These are phyloP conservation scores for Malachius bipustulatus DNA, from an alignment of 2,888 invertebrate genomes.

Conservation along the genomic window DNA sequence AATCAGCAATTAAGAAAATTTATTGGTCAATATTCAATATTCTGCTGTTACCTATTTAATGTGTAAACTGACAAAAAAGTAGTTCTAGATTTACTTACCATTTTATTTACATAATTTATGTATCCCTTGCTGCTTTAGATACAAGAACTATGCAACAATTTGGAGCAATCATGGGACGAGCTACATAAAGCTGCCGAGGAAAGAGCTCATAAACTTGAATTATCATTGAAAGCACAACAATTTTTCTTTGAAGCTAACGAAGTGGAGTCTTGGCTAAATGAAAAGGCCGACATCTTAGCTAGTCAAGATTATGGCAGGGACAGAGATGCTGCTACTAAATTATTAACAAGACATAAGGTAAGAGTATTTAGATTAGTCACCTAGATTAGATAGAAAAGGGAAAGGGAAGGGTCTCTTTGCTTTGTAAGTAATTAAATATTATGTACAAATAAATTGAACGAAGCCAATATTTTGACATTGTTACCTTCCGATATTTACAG, in stretches of 20 bases:
- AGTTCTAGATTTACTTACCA: too few species aligned
- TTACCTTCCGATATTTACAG: too few species aligned
- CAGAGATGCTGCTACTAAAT: slow-evolving; percentile 80
- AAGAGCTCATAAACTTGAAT: slow-evolving; percentile 66
- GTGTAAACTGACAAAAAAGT: too few species aligned
- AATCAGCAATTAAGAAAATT: too few species aligned
- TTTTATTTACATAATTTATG: slow-evolving; percentile 5
- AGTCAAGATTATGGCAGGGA: slow-evolving; percentile 85
- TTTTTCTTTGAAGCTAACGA: slow-evolving; percentile 84
- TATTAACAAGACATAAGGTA: slow-evolving; percentile 90
- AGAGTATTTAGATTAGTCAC: slow-evolving; percentile 8
- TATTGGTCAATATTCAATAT: too few species aligned
- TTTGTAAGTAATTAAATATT: too few species aligned
- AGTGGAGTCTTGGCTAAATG: slow-evolving; percentile 86
- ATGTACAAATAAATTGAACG: too few species aligned
- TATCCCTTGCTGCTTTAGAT: slow-evolving; percentile 53
- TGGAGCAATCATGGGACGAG: slow-evolving; percentile 63
- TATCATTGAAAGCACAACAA: slow-evolving; percentile 81
- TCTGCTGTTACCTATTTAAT: too few species aligned
- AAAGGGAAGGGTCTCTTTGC: too few species aligned
- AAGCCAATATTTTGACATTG: too few species aligned
- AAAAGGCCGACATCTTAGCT: slow-evolving; percentile 68
- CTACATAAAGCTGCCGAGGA: slow-evolving; percentile 58
- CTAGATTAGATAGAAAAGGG: background rate
- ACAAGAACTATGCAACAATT: slow-evolving; percentile 56